Base-by-base conservation (phyloP, 2,797 vertebrate genomes). In the Octomys mimax region DNA sequence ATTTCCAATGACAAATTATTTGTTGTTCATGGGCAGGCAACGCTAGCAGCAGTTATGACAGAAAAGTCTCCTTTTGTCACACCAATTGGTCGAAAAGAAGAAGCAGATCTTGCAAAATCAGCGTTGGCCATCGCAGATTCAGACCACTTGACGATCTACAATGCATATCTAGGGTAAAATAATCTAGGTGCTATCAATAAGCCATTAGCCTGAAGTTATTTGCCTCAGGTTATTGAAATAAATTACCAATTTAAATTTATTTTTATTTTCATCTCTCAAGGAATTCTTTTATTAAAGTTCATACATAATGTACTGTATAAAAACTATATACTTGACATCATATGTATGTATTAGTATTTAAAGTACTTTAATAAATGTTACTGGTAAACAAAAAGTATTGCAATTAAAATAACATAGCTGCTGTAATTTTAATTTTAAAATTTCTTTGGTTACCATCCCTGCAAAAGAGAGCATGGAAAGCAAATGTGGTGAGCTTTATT, bases 31-130 rank as follows among this genome's bases (percentile, higher is more conserved):
- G 90, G 92, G 68, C 92, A 99, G 99, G 99, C 99, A 62, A 99
- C 99, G 83, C 99, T 99, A 22, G 99, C 99, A 12, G 99, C 99
- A 39, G 99, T 99, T 81, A 99, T 99, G 98, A 99, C 99, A 7
- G 99, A 99, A 98, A 99, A 99, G 96, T 99, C 99, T 42, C 99
- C 99, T 0, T 99, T 99, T 97, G 99, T 98, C 80, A 99, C 99
- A 33, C 99, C 99, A 2, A 99, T 99, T 98, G 99, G 99, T 96
- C 99, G 99, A 97, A 99, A 99, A 98, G 99, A 99, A 77, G 99
- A 99, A 98, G 99, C 99, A 81, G 99, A 99, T 98, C 98, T 99
- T 98, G 99, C 99, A 77, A 99, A 99, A 98, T 99, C 99, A 7
- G 98, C 99, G 14, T 98, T 99, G 96, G 99, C 99, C 14, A 52